phyloP scores from a whole-genome alignment of 1,140 invertebrate species.

The Drosophila malerkotliana region DNA sequence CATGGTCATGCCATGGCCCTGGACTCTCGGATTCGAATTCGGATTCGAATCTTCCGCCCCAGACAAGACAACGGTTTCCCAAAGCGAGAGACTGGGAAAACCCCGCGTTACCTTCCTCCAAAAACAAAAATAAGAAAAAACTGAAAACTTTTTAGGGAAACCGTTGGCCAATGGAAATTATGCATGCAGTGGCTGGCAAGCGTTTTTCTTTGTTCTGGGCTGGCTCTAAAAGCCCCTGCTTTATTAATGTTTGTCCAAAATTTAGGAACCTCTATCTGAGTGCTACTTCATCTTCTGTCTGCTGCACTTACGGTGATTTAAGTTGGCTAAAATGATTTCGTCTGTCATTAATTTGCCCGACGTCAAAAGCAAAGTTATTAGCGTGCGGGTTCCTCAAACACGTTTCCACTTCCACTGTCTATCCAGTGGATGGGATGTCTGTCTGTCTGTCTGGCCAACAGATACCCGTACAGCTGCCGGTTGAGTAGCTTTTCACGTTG shows the following conservation, averaged over 20 bases:
- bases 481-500: conserved; percentile 46
- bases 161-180: conserved; percentile 68
- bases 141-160: conserved; percentile 72
- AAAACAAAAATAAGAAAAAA: conserved; percentile 53
- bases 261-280: conserved; percentile 58
- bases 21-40: conserved; percentile 24
- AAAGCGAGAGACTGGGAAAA: conserved; percentile 3
- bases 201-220: conserved; percentile 14
- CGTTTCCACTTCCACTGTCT: conserved; percentile 47
- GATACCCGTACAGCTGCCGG: conserved; percentile 16
- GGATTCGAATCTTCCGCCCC: conserved; percentile 19
- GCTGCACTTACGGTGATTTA: conserved; percentile 55
- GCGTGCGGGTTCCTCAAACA: conserved; percentile 73
- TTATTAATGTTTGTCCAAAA: conserved; percentile 81
- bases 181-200: conserved; percentile 59
- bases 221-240: conserved; percentile 66
- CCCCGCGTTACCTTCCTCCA: conserved; percentile 16
- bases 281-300: conserved; percentile 37
- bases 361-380: conserved; percentile 77
- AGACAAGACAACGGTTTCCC: conserved; percentile 39
- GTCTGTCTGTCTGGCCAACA: conserved; percentile 6
- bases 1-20: conserved; percentile 60
- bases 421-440: neutral
- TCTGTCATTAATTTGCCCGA: conserved; percentile 71
- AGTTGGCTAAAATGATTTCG: conserved; percentile 79